Evolutionary conservation across 2,888 invertebrate genomes (phyloP).

Genomic region (Mechanitis messenoides): DNA sequence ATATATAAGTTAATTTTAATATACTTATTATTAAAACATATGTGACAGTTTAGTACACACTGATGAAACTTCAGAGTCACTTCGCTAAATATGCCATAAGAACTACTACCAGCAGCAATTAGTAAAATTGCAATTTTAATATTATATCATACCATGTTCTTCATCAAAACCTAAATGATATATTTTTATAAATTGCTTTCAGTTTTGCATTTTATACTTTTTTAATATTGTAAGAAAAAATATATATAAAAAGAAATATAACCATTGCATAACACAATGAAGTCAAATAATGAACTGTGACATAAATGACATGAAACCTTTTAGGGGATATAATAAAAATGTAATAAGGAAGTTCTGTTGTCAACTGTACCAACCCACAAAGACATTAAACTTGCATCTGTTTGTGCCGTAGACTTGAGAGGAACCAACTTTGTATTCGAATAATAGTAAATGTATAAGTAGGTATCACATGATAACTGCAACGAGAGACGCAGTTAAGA

Average conservation of each 20-base stretch:
- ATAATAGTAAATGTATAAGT: conserved; percentile 8
- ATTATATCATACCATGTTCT: too few relatives aligned
- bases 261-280: too few relatives aligned
- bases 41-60: conserved; percentile 16
- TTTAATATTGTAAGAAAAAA: too few relatives aligned
- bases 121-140: neutral
- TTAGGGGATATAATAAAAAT: neutral
- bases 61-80: conserved; percentile 27
- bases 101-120: conserved; percentile 12
- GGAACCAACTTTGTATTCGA: conserved; percentile 16
- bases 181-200: too few relatives aligned
- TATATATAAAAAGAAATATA: too few relatives aligned
- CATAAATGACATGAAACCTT: neutral
- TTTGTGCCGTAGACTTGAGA: conserved; percentile 39
- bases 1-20: neutral
- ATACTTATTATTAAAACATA: conserved; percentile 6
- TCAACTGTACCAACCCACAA: conserved; percentile 27
- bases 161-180: too few relatives aligned
- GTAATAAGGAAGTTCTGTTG: conserved; percentile 28
- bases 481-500: neutral
- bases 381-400: conserved; percentile 68
- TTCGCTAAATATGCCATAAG: conserved; percentile 19
- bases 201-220: too few relatives aligned
- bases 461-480: conserved; percentile 2
- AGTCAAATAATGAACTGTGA: neutral